phyloP scores from a whole-genome alignment of 2,888 invertebrate species.

The Pantelozetes paolii region DNA sequence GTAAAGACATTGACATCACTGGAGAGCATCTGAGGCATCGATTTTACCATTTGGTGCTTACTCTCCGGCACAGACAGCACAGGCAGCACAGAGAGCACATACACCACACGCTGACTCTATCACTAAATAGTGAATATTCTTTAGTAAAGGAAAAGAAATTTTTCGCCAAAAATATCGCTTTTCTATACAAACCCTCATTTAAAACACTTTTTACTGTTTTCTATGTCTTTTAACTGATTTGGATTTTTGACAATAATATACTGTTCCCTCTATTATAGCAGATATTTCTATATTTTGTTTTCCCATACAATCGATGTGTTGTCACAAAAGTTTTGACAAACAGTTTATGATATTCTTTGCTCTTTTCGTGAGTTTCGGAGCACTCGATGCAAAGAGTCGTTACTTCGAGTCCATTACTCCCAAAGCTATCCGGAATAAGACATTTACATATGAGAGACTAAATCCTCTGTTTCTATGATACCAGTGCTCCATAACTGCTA shows the following conservation, averaged over 20 bases:
- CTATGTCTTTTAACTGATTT: neutral
- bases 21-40: constrained; percentile 8
- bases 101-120: constrained; percentile 11
- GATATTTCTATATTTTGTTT: constrained; percentile 17
- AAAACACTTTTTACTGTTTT: constrained; percentile 4
- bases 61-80: constrained; percentile 1
- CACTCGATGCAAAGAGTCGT: constrained; percentile 25
- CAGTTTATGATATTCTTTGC: constrained; percentile 31
- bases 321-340: constrained; percentile 23
- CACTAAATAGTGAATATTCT: neutral
- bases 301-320: constrained; percentile 21
- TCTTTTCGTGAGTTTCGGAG: neutral
- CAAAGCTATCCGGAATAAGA: constrained; percentile 29
- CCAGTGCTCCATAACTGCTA: neutral
- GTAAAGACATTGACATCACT: constrained; percentile 1
- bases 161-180: constrained; percentile 1
- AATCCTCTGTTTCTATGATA: neutral
- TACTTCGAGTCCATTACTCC: constrained; percentile 36
- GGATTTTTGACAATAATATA: neutral
- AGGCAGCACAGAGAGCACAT: neutral
- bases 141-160: neutral
- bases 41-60: constrained; percentile 27
- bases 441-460: constrained; percentile 28
- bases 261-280: constrained; percentile 8
- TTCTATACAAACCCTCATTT: neutral